phyloP scores from a whole-genome alignment of 2,797 vertebrate genomes.

The Cephalopachus bancanus region DNA sequence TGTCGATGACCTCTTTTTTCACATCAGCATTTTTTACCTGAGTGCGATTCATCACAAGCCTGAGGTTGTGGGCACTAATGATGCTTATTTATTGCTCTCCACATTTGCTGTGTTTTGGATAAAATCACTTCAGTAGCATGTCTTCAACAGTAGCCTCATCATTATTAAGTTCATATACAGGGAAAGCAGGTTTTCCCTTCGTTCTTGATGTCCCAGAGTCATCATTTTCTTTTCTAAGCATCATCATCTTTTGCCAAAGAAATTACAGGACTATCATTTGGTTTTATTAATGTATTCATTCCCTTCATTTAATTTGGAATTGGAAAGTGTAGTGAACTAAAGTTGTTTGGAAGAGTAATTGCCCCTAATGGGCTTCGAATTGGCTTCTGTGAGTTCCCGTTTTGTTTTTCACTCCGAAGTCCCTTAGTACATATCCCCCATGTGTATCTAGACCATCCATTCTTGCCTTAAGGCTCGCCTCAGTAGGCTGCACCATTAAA shows the following conservation, averaged over 20 bases:
- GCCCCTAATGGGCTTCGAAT: not conserved
- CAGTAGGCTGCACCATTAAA: not conserved
- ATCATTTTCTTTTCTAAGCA: not conserved
- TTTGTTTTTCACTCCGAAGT: not conserved
- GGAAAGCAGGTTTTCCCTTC: not conserved
- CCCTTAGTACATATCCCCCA: accelerated
- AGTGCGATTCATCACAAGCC: not conserved
- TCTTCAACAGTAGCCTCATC: not conserved
- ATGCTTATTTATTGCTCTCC: not conserved
- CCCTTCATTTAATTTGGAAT: not conserved
- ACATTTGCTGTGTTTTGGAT: not conserved
- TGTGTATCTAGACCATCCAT: not conserved
- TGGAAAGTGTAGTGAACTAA: not conserved
- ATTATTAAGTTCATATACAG: not conserved
- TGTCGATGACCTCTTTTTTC: not conserved
- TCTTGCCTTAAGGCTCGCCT: not conserved
- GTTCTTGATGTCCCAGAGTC: not conserved
- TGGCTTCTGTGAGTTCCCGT: not conserved
- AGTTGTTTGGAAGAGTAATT: not conserved
- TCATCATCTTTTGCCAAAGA: not conserved
- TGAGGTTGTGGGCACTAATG: not conserved
- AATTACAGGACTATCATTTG: not conserved
- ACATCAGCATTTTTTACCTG: not conserved
- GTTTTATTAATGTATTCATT: conserved; percentile 1
- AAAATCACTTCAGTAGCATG: not conserved